Percentiles rank a stretch among this genome's conserved stretches.
Evolutionary conservation across 2,888 invertebrate species (phyloP).

Genomic region (Dichetophora obliterata): DNA sequence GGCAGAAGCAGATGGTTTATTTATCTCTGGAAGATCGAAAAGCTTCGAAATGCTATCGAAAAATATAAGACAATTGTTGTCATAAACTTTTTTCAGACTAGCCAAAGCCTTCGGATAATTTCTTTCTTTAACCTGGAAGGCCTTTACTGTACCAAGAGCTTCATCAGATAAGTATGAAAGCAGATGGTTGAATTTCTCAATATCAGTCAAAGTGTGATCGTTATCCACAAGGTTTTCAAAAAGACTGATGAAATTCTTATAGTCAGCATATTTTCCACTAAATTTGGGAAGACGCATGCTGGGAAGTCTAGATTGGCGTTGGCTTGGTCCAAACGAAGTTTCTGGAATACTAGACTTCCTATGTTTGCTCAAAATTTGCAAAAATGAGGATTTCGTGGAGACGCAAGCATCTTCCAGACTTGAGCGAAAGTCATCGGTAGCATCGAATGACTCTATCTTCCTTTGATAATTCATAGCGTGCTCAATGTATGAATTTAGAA

Average conservation of each 20-base stretch:
- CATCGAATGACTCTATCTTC: too few species aligned
- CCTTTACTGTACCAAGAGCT: constrained; percentile 44
- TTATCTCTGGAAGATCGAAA: constrained; percentile 45
- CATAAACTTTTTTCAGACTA: constrained; percentile 42
- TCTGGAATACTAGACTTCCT: constrained; percentile 10
- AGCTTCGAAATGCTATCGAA: constrained; percentile 44
- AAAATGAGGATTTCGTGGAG: constrained; percentile 14
- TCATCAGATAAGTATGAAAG: constrained; percentile 46
- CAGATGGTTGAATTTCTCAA: constrained; percentile 44
- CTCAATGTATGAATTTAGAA: too few species aligned
- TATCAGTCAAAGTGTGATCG: constrained; percentile 37
- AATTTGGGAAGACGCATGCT: constrained; percentile 40
- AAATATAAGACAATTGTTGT: constrained; percentile 48
- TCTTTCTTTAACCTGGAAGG: constrained; percentile 41
- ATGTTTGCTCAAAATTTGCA: constrained; percentile 5
- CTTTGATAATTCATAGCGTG: too few species aligned
- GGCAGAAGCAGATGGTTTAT: constrained; percentile 43
- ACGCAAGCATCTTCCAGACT: too few species aligned
- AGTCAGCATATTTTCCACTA: constrained; percentile 38
- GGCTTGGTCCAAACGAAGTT: neutral
- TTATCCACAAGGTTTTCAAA: constrained; percentile 35
- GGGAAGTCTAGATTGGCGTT: constrained; percentile 32
- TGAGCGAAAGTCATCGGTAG: too few species aligned
- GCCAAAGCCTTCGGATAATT: constrained; percentile 45
- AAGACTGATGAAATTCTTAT: constrained; percentile 42